Evolutionary conservation across 2,113 vertebrate genomes (phyloP).

Genomic region (Trematocara zebra): DNA sequence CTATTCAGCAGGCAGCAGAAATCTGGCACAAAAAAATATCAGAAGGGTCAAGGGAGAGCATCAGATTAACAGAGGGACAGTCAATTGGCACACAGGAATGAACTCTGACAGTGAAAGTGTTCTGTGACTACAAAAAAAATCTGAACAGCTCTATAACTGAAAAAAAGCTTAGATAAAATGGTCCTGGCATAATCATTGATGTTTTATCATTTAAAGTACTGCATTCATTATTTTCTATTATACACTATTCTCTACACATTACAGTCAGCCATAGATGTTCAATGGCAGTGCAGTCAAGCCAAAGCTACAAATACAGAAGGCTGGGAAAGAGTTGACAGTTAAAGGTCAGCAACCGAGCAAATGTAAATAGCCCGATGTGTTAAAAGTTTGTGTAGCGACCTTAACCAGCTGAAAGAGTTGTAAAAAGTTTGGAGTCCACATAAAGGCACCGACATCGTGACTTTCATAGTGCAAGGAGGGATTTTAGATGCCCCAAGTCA

Average conservation of each 20-base stretch:
- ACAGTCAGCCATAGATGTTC: not conserved
- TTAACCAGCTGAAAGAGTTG: not conserved
- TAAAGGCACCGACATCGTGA: not conserved
- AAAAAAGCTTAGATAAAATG: not conserved
- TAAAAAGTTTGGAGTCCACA: not conserved
- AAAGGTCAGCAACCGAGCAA: not conserved
- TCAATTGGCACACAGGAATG: not conserved
- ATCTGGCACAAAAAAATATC: not conserved
- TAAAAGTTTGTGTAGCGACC: not conserved
- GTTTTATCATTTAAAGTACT: not conserved
- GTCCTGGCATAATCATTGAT: not conserved
- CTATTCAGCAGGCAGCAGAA: not conserved
- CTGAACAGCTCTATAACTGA: not conserved
- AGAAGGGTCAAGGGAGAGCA: not conserved
- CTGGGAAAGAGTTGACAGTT: not conserved
- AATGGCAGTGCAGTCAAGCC: not conserved
- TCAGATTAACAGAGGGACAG: not conserved
- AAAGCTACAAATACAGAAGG: not conserved
- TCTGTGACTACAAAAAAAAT: not conserved
- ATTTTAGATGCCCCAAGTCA: not conserved
- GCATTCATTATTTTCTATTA: not conserved
- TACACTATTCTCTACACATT: not conserved
- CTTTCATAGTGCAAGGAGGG: not conserved
- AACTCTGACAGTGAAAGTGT: not conserved
- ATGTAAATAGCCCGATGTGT: not conserved